Evolutionary conservation across 2,113 vertebrate genomes (phyloP), one percentile per base, ranked within the genome.

Genomic region (Falcunculus frontatus): DNA sequence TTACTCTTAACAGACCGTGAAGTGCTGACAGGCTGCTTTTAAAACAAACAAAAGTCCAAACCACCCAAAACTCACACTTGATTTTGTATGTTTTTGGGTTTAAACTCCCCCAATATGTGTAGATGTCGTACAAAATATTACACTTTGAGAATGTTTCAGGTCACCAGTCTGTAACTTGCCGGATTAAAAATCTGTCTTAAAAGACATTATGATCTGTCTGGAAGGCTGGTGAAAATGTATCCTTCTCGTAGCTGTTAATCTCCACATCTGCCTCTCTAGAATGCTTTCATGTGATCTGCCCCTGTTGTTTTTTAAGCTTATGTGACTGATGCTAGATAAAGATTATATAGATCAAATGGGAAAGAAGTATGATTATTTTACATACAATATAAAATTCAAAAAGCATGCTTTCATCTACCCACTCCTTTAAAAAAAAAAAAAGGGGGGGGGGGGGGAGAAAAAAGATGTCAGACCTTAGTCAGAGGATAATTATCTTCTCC

Each of bases 301-400:
- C n/a, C 13, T 97, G 88, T 81, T 95, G 82, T 89, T 94, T 92
- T 94, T 96, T 87, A 90, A 81, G 90, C 93, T 96, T 93, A 94
- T 88, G 85, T 95, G 93, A 90, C 93, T 95, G 96, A 94, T 96
- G 73, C 68, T 84, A 95, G 93, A 86, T 92, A 60, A 63, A 97
- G 92, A 95, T 96, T 93, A 86, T 75, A 94, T 92, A 96, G 96
- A 93, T 97, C 92, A 96, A 96, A 90, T 97, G 73, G 16, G 73
- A 81, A 75, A 96, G 73, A 72, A 89, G 60, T 70, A 75, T 78
- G 88, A 92, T 96, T 96, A 90, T 90, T 96, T 96, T 92, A 91
- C 93, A 94, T 94, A 94, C 65, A 89, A 87, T 93, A 89, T 92
- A 94, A 97, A 96, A 94, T 89, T 74, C 49, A 84, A 87, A 96